These are phyloP conservation scores for Schizopygopsis malacanthus DNA, from an alignment of 2,797 vertebrate genomes.

Conservation along the genomic window DNA sequence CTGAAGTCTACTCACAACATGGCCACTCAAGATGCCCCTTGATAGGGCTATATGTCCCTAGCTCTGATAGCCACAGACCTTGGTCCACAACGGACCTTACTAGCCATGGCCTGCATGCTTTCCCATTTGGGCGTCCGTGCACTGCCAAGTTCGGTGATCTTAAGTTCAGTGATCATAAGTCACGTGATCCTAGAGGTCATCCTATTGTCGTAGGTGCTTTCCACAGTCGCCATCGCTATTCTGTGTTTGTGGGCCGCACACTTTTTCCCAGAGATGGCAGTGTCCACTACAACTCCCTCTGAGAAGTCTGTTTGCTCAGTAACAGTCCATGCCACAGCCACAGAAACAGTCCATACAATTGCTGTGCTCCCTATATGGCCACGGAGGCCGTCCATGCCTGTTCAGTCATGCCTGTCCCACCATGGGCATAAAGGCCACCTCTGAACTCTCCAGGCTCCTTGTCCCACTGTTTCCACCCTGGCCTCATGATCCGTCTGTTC, in stretches of 20 bases:
- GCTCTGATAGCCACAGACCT: no score
- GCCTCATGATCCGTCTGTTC: background rate
- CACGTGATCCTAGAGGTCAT: background rate
- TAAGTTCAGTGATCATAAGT: background rate
- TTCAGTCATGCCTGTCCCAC: background rate
- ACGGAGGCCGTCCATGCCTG: background rate
- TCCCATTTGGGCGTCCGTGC: background rate
- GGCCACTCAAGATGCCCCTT: background rate
- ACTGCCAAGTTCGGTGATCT: background rate
- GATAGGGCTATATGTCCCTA: background rate
- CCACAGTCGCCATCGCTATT: background rate
- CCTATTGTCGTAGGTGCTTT: background rate
- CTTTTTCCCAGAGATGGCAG: background rate
- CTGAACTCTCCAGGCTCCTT: background rate
- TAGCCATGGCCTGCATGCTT: background rate
- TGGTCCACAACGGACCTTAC: background rate
- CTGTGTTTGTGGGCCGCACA: background rate
- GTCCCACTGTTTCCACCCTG: background rate
- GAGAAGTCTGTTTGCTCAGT: background rate
- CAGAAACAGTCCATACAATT: background rate
- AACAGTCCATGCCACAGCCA: background rate
- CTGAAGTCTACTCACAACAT: background rate
- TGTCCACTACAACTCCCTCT: background rate
- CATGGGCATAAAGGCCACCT: background rate
- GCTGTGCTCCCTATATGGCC: background rate